Evolutionary conservation across 2,888 invertebrate genomes (phyloP).

Genomic region (Aleiodes testaceus): DNA sequence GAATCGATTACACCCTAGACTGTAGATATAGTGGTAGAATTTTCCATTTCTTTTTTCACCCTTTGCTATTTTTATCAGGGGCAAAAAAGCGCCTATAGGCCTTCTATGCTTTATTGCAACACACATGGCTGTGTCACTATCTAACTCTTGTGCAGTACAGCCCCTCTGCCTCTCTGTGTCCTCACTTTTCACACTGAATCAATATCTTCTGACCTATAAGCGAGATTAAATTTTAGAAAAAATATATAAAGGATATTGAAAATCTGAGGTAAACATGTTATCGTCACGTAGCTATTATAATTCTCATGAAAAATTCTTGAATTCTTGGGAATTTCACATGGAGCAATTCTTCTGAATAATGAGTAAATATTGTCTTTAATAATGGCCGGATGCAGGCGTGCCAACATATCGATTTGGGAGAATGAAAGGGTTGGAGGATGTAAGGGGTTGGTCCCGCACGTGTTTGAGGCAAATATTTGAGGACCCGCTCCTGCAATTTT

Average conservation of each 20-base stretch:
- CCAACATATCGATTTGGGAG: constrained; percentile 58
- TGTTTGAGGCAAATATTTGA: constrained; percentile 50
- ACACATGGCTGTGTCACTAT: constrained; percentile 11
- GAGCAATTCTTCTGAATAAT: constrained; percentile 46
- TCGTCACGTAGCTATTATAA: background rate
- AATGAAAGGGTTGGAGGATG: constrained; percentile 61
- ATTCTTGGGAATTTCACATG: constrained; percentile 5
- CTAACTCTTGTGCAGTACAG: constrained; percentile 43
- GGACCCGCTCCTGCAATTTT: constrained; percentile 49
- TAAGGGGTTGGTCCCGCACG: constrained; percentile 62
- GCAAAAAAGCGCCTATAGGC: constrained; percentile 35
- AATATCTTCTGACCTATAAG: constrained; percentile 55
- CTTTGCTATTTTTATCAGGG: constrained; percentile 38
- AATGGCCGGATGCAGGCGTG: constrained; percentile 57
- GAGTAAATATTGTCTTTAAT: constrained; percentile 59
- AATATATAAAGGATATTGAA: constrained; percentile 29
- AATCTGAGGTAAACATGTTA: constrained; percentile 36
- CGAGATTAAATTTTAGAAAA: constrained; percentile 47
- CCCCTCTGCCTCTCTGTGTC: constrained; percentile 41
- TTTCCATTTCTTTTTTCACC: constrained; percentile 27
- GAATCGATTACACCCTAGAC: constrained; percentile 24
- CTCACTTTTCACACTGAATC: constrained; percentile 44
- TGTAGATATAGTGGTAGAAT: constrained; percentile 7
- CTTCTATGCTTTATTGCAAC: constrained; percentile 32
- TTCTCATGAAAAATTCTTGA: no score